Evolutionary conservation across 2,888 invertebrate genomes (phyloP).

Genomic region (Ariolimax columbianus): DNA sequence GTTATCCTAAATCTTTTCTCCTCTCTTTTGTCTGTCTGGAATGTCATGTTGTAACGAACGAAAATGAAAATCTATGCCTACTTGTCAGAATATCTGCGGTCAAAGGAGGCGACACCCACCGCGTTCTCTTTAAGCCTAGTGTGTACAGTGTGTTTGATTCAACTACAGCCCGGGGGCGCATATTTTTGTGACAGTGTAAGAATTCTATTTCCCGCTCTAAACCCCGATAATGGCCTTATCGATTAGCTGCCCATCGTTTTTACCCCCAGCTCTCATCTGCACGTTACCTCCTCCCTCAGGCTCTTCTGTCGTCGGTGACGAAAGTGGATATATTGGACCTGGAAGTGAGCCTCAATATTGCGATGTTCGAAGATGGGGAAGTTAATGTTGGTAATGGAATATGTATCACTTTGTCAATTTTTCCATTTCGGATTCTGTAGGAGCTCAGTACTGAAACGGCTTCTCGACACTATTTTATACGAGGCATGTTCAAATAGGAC

Average conservation of each 20-base stretch:
- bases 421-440: too few species aligned
- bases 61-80: neutral
- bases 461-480: too few species aligned
- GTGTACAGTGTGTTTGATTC: neutral
- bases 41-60: neutral
- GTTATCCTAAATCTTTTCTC: neutral
- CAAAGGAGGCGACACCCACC: neutral
- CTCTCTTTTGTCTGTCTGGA: neutral
- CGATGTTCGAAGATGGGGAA: neutral
- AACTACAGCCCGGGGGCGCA: neutral
- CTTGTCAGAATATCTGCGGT: neutral
- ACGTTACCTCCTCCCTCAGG: neutral
- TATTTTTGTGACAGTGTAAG: neutral
- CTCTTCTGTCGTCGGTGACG: neutral
- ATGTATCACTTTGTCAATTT: too few species aligned
- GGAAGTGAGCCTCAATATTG: neutral
- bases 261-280: neutral
- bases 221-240: conserved; percentile 1
- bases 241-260: neutral
- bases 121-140: neutral
- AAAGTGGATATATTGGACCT: neutral
- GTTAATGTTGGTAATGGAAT: neutral
- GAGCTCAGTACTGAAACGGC: too few species aligned
- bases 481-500: too few species aligned
- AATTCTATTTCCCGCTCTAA: conserved; percentile 3